Conservation (phyloP, 2,888 invertebrate species). For the Iselma pallidipennis region DNA sequence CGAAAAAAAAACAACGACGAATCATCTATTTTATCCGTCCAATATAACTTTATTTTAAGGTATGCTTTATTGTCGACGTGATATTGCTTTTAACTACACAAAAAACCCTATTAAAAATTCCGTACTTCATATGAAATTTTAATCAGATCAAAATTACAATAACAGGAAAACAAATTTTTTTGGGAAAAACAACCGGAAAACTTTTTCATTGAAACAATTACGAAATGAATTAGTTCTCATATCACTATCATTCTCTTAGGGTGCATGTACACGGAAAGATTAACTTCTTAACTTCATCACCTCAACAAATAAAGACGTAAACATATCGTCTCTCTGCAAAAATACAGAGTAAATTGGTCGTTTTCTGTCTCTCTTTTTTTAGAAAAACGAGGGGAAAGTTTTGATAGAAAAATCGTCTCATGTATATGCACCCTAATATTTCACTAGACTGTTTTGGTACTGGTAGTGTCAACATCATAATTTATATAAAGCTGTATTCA, state of each 20-base stretch:
- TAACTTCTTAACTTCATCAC: too few relatives aligned
- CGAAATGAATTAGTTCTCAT: not conserved
- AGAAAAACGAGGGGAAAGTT: too few relatives aligned
- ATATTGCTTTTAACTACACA: not conserved
- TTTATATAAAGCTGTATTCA: conserved; percentile 1
- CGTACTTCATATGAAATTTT: not conserved
- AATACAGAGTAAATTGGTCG: too few relatives aligned
- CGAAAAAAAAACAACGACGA: not conserved
- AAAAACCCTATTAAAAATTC: not conserved
- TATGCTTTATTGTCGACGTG: not conserved
- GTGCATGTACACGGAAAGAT: too few relatives aligned
- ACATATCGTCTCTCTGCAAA: too few relatives aligned
- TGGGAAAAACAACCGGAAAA: not conserved
- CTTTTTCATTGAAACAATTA: not conserved
- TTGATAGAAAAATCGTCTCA: too few relatives aligned
- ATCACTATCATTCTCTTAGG: too few relatives aligned
- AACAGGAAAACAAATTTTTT: not conserved
- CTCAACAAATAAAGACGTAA: too few relatives aligned
- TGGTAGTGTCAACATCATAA: not conserved
- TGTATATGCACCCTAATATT: not conserved
- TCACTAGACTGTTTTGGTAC: not conserved
- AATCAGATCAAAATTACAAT: not conserved
- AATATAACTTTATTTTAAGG: not conserved
- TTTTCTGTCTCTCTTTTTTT: too few relatives aligned
- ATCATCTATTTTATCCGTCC: not conserved